Evolutionary conservation across 1,140 invertebrate species (phyloP), one percentile per base, ranked within the genome.

Genomic region (silkworm (Bombyx mori)): DNA sequence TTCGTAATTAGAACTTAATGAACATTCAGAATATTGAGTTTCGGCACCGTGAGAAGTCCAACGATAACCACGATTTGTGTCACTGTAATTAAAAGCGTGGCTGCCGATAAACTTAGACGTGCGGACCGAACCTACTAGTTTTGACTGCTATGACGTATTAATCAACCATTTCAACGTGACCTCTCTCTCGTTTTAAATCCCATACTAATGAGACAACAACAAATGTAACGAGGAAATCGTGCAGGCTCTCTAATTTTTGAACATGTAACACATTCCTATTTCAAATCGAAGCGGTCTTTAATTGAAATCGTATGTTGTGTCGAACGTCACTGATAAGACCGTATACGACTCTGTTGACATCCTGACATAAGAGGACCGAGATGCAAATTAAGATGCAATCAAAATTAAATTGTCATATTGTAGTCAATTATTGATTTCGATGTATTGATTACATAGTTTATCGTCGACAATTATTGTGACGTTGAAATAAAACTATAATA

Each of bases 1-100:
- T 81, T 81, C 77, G 82, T 87, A 87, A 85, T 87, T 85, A 86
- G 82, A 82, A 79, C 75, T 78, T 86, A 87, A 87, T 87, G 84
- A 87, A 85, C 82, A 83, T 79, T 80, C 69, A 56, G 76, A 78
- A 86, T 81, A 86, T 86, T 77, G 73, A 82, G 80, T 76, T 35
- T 70, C 69, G 71, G 75, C 77, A 79, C 79, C 84, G 82, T 85
- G 84, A 87, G 84, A 87, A 85, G 78, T 78, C 71, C 49, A 61
- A 68, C 68, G 84, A 87, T 87, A 87, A 82, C 74, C 70, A 79
- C 72, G 79, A 86, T 79, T 85, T 87, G 82, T 87, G 84, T 87
- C 84, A 85, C 57, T 75, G 80, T 85, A 87, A 85, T 87, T 87
- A 87, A 87, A 87, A 77, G 77, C 79, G 75, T 83, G 61, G 77